Percentiles rank a stretch among this genome's conserved stretches.
phyloP scores from a whole-genome alignment of 2,888 invertebrate genomes.

The Formica aserva region DNA sequence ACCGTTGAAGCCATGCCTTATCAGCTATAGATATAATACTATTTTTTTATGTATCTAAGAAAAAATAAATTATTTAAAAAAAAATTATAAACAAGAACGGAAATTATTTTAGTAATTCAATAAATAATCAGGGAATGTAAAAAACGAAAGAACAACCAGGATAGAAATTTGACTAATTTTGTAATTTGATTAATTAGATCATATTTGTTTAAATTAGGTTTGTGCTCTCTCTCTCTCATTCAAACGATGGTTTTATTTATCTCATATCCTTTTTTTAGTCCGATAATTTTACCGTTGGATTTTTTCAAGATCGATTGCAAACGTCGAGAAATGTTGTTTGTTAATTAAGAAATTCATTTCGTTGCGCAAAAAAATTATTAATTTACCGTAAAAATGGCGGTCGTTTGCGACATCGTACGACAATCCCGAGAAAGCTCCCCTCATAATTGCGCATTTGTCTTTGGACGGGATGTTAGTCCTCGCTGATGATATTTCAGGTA shows the following conservation, averaged over 20 bases:
- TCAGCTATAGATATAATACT: conserved; percentile 41
- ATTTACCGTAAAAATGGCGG: conserved; percentile 9
- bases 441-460: conserved; percentile 48
- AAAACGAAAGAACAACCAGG: background rate
- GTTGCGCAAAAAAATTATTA: background rate
- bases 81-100: background rate
- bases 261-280: no score
- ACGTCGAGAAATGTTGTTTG: background rate
- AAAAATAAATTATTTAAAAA: background rate
- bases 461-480: conserved; percentile 9
- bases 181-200: background rate
- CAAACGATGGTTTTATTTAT: background rate
- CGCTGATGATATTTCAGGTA: conserved; percentile 29
- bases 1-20: conserved; percentile 70
- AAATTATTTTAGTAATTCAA: background rate
- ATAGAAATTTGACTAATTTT: background rate
- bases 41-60: background rate
- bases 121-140: background rate
- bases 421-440: background rate
- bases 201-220: background rate
- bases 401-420: background rate
- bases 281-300: background rate
- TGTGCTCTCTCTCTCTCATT: background rate
- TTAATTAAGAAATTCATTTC: background rate
- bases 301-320: conserved; percentile 4